Evolutionary conservation across 2,888 invertebrate species (phyloP).

Genomic region (Agriopis aurantiaria): DNA sequence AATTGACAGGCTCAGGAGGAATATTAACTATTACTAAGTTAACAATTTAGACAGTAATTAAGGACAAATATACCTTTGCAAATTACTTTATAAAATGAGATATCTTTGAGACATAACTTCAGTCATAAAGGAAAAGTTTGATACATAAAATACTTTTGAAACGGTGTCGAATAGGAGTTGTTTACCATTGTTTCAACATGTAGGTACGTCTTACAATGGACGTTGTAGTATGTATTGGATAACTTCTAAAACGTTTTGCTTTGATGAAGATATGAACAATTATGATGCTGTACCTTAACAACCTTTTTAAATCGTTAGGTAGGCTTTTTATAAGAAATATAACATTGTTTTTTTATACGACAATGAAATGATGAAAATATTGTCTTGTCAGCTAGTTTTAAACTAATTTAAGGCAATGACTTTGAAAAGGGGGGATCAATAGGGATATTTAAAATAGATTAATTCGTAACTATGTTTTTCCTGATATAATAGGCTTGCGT

Average conservation of each 20-base stretch:
- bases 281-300: background rate
- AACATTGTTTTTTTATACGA: too few species aligned
- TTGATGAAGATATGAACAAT: conserved; percentile 11
- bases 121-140: conserved; percentile 19
- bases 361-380: too few species aligned
- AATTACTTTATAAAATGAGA: conserved; percentile 33
- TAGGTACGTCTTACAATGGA: background rate
- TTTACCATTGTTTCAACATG: conserved; percentile 8
- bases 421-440: too few species aligned
- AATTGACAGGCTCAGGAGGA: background rate
- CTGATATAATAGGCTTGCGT: too few species aligned
- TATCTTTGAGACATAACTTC: conserved; percentile 23
- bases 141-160: conserved; percentile 6
- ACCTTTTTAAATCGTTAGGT: too few species aligned
- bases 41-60: background rate
- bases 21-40: background rate
- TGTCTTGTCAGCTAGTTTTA: too few species aligned
- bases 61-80: conserved; percentile 23
- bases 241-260: conserved; percentile 27
- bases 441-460: too few species aligned
- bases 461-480: too few species aligned
- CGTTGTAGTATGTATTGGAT: background rate
- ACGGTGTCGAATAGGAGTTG: conserved; percentile 24
- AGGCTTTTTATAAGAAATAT: too few species aligned
- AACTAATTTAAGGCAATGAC: too few species aligned